Conservation (phyloP, 2,888 invertebrate genomes). For the Archips crataeganus region DNA sequence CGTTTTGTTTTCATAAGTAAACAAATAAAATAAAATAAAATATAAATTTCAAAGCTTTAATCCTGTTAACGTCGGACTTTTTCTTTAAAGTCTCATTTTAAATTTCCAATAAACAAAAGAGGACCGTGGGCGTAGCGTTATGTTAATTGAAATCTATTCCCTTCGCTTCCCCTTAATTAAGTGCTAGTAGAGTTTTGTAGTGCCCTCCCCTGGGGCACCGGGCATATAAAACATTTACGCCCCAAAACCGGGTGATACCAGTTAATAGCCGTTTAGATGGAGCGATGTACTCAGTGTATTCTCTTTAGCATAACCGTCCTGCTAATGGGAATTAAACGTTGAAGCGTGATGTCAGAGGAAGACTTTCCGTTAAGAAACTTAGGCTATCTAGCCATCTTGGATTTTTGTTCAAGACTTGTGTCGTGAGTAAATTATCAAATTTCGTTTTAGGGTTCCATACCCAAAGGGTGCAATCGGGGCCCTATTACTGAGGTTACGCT, state of each 20-base stretch:
- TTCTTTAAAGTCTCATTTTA: constrained; percentile 51
- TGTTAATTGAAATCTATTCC: constrained; percentile 81
- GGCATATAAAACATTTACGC: constrained; percentile 77
- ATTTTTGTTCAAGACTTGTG: neutral
- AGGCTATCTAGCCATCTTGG: neutral
- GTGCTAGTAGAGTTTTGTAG: constrained; percentile 75
- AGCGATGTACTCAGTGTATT: constrained; percentile 24
- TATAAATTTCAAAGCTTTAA: too few relatives aligned
- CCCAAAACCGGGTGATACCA: constrained; percentile 55
- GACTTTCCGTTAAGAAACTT: neutral
- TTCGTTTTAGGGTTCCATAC: neutral
- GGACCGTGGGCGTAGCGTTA: constrained; percentile 58
- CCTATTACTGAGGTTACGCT: too few relatives aligned
- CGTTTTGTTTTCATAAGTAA: too few relatives aligned
- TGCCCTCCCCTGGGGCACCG: constrained; percentile 72
- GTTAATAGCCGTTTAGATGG: constrained; percentile 75
- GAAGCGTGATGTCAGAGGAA: constrained; percentile 8
- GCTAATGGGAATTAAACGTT: constrained; percentile 3
- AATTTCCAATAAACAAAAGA: constrained; percentile 63
- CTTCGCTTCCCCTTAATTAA: constrained; percentile 79
- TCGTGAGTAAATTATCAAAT: neutral
- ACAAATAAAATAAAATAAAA: too few relatives aligned
- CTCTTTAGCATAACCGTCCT: constrained; percentile 31
- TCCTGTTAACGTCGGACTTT: too few relatives aligned
- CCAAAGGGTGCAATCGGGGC: too few relatives aligned